Evolutionary conservation across 2,888 invertebrate species (phyloP).

Genomic region (Eledone cirrhosa): DNA sequence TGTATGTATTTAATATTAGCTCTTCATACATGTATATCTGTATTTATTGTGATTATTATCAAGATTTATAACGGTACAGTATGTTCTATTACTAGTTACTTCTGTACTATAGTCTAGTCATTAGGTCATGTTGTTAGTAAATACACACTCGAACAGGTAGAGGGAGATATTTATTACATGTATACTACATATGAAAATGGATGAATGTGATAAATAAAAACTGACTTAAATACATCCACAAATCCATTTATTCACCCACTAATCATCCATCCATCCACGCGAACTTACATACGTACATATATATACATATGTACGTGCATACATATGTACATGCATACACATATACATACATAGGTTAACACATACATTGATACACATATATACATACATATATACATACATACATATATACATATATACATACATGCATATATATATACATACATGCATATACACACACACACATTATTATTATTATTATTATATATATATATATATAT

Average conservation of each 20-base stretch:
- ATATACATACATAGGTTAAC: background rate
- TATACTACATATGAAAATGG: too few species aligned
- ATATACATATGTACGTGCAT: background rate
- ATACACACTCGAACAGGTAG: too few species aligned
- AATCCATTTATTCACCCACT: background rate
- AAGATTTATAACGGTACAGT: too few species aligned
- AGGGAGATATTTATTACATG: too few species aligned
- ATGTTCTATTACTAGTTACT: too few species aligned
- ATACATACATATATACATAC: background rate
- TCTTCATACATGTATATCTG: too few species aligned
- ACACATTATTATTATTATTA: background rate
- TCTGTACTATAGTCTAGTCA: too few species aligned
- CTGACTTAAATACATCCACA: too few species aligned
- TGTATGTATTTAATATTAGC: too few species aligned
- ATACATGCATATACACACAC: background rate
- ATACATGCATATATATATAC: background rate
- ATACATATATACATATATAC: background rate
- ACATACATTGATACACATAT: background rate
- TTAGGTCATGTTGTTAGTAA: too few species aligned
- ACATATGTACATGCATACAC: background rate
- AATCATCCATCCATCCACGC: background rate
- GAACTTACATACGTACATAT: background rate
- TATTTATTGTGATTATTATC: too few species aligned
- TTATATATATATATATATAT: constrained; percentile 7
- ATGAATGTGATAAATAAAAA: too few species aligned